Conservation (phyloP, 2,888 invertebrate species). For the Xanthostigma xanthostigma region DNA sequence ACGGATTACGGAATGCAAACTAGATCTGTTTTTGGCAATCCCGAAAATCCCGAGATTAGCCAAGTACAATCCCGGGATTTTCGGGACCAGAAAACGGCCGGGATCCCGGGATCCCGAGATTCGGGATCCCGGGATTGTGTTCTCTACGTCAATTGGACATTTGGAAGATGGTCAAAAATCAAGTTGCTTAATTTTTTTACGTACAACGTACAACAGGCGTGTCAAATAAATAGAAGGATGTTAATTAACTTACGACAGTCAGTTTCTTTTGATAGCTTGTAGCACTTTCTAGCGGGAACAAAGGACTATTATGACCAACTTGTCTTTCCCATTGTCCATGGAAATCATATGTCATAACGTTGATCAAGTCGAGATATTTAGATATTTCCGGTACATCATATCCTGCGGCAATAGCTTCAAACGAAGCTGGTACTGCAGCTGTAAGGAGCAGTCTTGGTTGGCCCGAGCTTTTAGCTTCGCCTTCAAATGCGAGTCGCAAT, state of each 20-base stretch:
- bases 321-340: constrained; percentile 90
- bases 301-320: constrained; percentile 84
- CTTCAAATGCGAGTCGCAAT: constrained; percentile 80
- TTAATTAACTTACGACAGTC: constrained; percentile 56
- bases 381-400: constrained; percentile 89
- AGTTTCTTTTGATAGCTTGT: constrained; percentile 86
- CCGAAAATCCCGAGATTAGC: too few relatives aligned
- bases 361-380: constrained; percentile 85
- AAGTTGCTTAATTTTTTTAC: too few relatives aligned
- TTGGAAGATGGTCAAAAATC: too few relatives aligned
- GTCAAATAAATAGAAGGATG: too few relatives aligned
- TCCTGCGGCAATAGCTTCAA: constrained; percentile 85
- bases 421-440: constrained; percentile 85
- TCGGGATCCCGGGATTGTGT: too few relatives aligned
- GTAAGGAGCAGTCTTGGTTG: constrained; percentile 65
- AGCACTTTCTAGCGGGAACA: constrained; percentile 76
- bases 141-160: too few relatives aligned
- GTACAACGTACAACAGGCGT: too few relatives aligned
- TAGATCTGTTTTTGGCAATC: too few relatives aligned
- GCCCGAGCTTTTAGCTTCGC: constrained; percentile 78
- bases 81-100: too few relatives aligned
- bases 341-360: constrained; percentile 92
- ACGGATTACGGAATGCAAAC: too few relatives aligned
- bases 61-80: too few relatives aligned
- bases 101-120: too few relatives aligned